Evolutionary conservation across 2,888 invertebrate genomes (phyloP), one percentile per base, ranked within the genome.

Genomic region (Tolmerus cingulatus): DNA sequence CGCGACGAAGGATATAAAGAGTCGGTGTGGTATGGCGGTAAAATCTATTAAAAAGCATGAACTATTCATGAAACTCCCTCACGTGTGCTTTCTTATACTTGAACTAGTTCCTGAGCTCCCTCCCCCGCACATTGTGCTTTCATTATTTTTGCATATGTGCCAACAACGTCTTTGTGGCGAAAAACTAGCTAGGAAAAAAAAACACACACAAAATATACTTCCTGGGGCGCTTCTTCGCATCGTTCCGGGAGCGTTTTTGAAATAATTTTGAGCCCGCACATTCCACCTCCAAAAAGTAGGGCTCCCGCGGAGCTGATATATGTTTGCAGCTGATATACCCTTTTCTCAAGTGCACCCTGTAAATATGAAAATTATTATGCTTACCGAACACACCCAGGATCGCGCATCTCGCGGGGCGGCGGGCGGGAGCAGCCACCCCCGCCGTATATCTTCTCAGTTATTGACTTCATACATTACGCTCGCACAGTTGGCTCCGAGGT

Each of bases 361-460:
- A 85, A 85, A 85, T 85, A 85, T 74, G 85, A 85, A 85, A 85
- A 85, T 85, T 85, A 85, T 85, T 85, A 30, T 85, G 74, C 85
- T 85, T 27, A 37, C 82, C 82, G 66, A 66, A 66, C 66, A 84
- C 27, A 85, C 74, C 85, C 16, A 34, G 2, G 8, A 55, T 66
- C 55, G 66, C 66, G 37, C 66, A 66, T 66, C 57, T 57, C 66
- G 34, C 30, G 51, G 27, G 14, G 23, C 1, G 3, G 40, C 9
- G 9, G 3, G 16, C 51, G 19, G 1, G 3, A 3, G 2, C 16
- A 79, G 4, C 19, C 46, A 51, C 79, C 43, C 27, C 14, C 74
- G 43, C 43, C 46, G 46, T 85, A 85, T 34, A 85, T 85, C 85
- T 85, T 85, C 40, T 9, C 74, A 85, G 74, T 74, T 85, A 85